Base-by-base conservation (phyloP, 2,797 vertebrate genomes). In the Manis javanica region DNA sequence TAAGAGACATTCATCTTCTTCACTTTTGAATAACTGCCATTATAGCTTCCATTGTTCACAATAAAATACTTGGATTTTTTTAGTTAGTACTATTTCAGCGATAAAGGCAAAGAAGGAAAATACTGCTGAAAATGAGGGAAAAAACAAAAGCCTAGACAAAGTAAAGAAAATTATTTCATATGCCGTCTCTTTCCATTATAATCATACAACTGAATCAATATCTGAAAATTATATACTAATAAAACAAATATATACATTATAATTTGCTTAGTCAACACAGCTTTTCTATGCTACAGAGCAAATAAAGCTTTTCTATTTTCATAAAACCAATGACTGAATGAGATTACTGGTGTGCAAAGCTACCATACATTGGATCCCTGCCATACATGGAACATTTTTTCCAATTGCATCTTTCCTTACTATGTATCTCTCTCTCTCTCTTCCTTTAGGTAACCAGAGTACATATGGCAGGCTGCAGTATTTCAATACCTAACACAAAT, bases 111-210 rank as follows among this genome's bases (percentile, higher is more conserved):
- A 90, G n/a, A 49, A 86, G 37, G 29, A 82, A 93, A 75, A 86
- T 8, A 89, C 3, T 81, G 37, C 57, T 87, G 49, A 78, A 94
- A 93, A 86, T 75, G 87, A 39, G 2, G 2, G 24, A 19, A 74
- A 81, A 81, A 77, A 87, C 37, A 78, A 82, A 87, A 92, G 64
- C 7, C 29, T 39, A 87, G 42, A 64, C 18, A 63, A 3, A 95
- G 66, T 68, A 69, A 90, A 95, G 66, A 72, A 69, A 90, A 87
- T 66, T 19, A 94, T 93, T 94, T 93, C 91, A 72, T 63, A 91
- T n/a, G 39, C 29, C 31, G 42, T 64, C 49, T 75, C 66, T 55
- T 85, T 66, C 59, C 51, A 75, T 37, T 59, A 29, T 78, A 75
- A 94, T 23, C 81, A 29, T 19, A 93, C 10, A 23, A 61, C 16